Evolutionary conservation across 2,113 vertebrate genomes (phyloP).

Genomic region (Pristiophorus japonicus): DNA sequence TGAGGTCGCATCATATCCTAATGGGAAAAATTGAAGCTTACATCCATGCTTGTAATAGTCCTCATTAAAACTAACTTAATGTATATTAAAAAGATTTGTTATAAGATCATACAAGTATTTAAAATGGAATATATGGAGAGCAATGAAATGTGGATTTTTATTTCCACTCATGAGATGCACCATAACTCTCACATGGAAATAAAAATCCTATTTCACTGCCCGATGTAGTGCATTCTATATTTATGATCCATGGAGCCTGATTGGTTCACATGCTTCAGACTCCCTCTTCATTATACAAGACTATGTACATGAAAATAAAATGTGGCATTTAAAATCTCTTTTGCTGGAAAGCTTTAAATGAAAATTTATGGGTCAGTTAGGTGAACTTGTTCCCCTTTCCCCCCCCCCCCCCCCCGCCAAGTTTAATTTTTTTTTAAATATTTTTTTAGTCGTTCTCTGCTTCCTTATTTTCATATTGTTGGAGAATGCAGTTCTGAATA

Average conservation of each 20-base stretch:
- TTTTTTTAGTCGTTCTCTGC: not conserved
- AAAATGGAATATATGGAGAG: conserved; percentile 32
- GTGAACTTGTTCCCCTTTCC: not conserved
- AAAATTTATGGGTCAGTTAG: not conserved
- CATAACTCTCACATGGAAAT: conserved; percentile 34
- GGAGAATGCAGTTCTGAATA: not conserved
- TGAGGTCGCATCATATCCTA: not conserved
- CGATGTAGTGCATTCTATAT: not conserved
- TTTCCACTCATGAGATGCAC: conserved; percentile 32
- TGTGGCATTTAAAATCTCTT: not conserved
- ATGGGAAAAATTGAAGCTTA: conserved; percentile 19
- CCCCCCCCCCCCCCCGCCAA: no score
- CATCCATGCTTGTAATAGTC: conserved; percentile 27
- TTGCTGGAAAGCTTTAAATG: not conserved
- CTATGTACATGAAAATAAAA: not conserved
- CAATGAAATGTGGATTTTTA: conserved; percentile 35
- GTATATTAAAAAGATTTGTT: conserved; percentile 32
- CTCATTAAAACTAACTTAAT: conserved; percentile 32
- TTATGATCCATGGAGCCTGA: conserved; percentile 27
- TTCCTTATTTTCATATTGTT: not conserved
- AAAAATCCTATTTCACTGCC: conserved; percentile 29
- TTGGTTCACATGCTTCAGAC: conserved; percentile 22
- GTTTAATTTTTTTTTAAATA: not conserved
- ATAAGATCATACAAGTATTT: conserved; percentile 26
- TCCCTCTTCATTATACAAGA: conserved; percentile 8